A percentile compares a stretch with the other conserved stretches of the same genome.
phyloP scores from a whole-genome alignment of 92 coral and sea anemone genomes.

The Epizoanthus scotinus region DNA sequence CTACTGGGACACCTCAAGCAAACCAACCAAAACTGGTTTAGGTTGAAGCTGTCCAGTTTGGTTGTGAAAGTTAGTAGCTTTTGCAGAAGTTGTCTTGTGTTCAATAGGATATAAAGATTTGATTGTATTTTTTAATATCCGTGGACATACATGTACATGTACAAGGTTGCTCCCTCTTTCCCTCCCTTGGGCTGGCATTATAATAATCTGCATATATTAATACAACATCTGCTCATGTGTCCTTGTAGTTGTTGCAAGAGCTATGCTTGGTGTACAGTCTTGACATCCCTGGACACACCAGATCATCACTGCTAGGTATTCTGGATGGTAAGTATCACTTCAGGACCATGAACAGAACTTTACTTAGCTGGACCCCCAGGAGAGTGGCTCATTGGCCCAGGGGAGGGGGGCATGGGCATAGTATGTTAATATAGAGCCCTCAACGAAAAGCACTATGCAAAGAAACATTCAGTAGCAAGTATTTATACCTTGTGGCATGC shows the following conservation, averaged over 20 bases:
- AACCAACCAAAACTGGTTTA: no score
- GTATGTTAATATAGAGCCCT: no score
- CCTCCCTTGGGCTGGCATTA: background rate
- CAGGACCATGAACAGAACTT: no score
- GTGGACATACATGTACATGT: background rate
- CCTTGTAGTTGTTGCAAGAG: constrained; percentile 86
- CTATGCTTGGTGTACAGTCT: constrained; percentile 88
- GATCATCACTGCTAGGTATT: constrained; percentile 94
- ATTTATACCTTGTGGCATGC: no score
- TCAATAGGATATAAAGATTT: background rate
- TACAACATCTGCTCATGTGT: no score
- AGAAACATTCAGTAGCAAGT: no score
- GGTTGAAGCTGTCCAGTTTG: no score
- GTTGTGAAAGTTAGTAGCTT: background rate
- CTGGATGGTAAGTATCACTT: constrained; percentile 71
- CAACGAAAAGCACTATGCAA: no score
- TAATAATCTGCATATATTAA: constrained; percentile 1
- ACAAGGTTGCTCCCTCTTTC: background rate
- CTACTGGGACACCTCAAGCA: no score
- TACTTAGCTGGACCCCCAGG: background rate
- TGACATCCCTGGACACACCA: constrained; percentile 92
- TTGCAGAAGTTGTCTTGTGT: background rate
- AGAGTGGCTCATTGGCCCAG: no score
- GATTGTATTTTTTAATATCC: no score
- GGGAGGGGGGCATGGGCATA: no score